A percentile compares a stretch with the other conserved stretches of the same genome.
phyloP scores from a whole-genome alignment of 2,113 vertebrate genomes.

The Pelecanoides urinatrix region DNA sequence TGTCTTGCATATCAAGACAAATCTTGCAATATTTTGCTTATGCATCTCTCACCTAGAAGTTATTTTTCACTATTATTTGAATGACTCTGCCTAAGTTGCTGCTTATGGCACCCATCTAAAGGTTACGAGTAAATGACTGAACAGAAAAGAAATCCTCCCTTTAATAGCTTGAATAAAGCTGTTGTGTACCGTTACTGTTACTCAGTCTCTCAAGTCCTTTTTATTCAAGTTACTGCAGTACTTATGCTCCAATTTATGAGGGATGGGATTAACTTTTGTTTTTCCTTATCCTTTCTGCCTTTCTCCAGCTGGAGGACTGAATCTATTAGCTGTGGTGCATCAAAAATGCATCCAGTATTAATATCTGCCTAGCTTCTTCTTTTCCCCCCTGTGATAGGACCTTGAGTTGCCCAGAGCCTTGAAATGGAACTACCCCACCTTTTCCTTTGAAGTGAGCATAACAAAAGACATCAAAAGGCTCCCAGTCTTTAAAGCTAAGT shows the following conservation, averaged over 20 bases:
- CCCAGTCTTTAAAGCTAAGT: conserved; percentile 3
- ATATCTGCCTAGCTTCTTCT: neutral
- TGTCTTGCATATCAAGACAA: neutral
- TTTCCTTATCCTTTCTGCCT: neutral
- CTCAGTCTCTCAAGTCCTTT: neutral
- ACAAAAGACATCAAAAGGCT: conserved; percentile 37
- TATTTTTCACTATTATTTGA: neutral
- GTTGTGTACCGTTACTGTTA: neutral
- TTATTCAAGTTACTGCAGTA: neutral
- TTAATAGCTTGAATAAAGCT: conserved; percentile 3
- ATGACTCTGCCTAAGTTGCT: neutral
- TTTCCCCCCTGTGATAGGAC: neutral
- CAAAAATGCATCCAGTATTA: conserved; percentile 1
- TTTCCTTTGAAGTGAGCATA: conserved; percentile 9
- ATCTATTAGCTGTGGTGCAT: neutral
- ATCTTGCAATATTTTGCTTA: neutral
- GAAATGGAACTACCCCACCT: neutral
- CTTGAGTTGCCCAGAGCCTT: neutral
- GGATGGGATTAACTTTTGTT: neutral
- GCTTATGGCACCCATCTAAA: neutral
- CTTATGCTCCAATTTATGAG: conserved; percentile 23
- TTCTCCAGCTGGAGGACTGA: neutral
- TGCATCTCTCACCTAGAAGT: neutral
- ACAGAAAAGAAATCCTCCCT: neutral
- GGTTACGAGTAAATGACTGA: neutral